Conservation (phyloP, 2,797 vertebrate species). For the Alectoris magna region DNA sequence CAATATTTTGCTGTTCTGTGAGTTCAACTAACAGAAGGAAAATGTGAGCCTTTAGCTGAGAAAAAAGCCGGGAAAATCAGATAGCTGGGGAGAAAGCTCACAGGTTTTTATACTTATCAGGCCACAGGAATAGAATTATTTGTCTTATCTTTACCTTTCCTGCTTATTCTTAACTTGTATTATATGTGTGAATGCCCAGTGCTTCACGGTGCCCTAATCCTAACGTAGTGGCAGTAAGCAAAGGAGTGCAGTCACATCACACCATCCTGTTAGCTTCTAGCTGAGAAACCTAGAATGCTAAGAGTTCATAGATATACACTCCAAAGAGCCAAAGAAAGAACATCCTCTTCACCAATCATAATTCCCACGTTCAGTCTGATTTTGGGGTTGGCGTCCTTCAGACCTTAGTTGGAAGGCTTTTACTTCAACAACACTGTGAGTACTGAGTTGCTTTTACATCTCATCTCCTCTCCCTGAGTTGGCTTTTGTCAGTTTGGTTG, state of each 20-base stretch:
- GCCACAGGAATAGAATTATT: constrained; percentile 44
- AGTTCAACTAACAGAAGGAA: neutral
- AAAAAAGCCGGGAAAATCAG: constrained; percentile 41
- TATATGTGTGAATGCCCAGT: neutral
- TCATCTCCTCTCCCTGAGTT: neutral
- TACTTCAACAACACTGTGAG: neutral
- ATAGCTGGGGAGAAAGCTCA: constrained; percentile 10
- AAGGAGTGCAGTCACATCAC: neutral
- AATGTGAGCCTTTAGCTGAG: neutral
- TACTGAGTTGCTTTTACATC: constrained; percentile 43
- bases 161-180: neutral
- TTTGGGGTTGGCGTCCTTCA: neutral
- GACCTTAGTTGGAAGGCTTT: neutral
- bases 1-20: neutral
- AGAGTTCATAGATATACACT: neutral
- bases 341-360: neutral
- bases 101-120: neutral
- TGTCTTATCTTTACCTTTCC: constrained; percentile 13
- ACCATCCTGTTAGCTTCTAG: neutral
- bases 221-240: neutral
- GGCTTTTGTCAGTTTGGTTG: constrained; percentile 61
- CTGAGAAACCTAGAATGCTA: neutral
- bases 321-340: neutral
- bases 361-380: neutral
- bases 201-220: neutral